A percentile compares a stretch with the other conserved stretches of the same genome.
Conservation (phyloP, 1,140 invertebrate genomes). For the Protaetia brevitarsis region DNA sequence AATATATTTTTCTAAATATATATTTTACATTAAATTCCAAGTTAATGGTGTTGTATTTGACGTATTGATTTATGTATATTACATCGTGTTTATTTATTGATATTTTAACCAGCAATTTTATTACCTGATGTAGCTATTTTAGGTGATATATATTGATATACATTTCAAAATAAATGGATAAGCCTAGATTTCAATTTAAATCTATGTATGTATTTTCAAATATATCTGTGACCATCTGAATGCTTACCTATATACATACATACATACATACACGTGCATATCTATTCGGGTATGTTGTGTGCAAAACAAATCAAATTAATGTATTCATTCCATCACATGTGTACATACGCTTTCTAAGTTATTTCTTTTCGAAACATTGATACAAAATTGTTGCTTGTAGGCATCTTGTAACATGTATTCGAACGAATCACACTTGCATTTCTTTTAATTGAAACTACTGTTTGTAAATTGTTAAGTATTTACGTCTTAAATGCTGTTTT, state of each 20-base stretch:
- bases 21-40: not conserved
- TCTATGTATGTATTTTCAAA: not conserved
- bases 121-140: not conserved
- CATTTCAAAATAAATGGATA: conserved; percentile 6
- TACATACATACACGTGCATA: not conserved
- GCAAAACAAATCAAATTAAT: conserved; percentile 14
- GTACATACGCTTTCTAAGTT: too few relatives aligned
- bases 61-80: not conserved
- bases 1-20: too few relatives aligned
- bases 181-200: conserved; percentile 10
- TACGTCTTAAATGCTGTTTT: too few relatives aligned
- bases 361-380: too few relatives aligned
- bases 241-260: not conserved
- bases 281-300: too few relatives aligned
- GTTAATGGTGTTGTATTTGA: not conserved
- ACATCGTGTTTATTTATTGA: conserved; percentile 16
- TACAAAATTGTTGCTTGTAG: too few relatives aligned
- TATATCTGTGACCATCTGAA: not conserved
- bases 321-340: too few relatives aligned
- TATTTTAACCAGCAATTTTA: conserved; percentile 17
- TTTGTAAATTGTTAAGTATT: too few relatives aligned
- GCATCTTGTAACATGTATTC: too few relatives aligned
- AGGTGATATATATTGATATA: not conserved
- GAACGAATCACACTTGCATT: too few relatives aligned
- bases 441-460: too few relatives aligned